Conservation (phyloP, 2,113 vertebrate genomes). For the Melanerpes formicivorus region DNA sequence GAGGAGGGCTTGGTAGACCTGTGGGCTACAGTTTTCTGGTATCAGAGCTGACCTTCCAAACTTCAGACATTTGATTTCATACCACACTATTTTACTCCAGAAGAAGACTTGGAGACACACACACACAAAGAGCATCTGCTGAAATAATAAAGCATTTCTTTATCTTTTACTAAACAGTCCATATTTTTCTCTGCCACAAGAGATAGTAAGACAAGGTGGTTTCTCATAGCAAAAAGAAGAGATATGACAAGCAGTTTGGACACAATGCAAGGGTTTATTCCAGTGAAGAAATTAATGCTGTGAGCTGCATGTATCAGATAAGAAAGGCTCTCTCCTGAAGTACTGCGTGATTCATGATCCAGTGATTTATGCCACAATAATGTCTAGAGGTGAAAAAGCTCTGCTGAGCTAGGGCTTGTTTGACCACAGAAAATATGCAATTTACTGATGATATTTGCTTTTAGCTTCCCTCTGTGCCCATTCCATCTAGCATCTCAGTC, state of each 20-base stretch:
- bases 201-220: background rate
- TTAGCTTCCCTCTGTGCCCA: conserved; percentile 33
- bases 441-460: conserved; percentile 29
- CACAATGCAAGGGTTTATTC: background rate
- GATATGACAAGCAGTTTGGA: background rate
- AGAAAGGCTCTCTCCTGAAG: background rate
- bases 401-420: conserved; percentile 9
- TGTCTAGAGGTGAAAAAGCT: background rate
- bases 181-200: background rate
- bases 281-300: background rate
- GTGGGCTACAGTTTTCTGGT: background rate
- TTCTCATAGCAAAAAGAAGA: background rate
- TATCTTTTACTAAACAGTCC: background rate
- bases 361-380: background rate
- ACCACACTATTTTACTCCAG: background rate
- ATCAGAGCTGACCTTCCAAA: background rate
- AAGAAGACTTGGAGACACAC: background rate
- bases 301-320: background rate
- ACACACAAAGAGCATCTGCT: background rate
- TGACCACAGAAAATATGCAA: conserved; percentile 30
- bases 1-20: background rate
- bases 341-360: background rate
- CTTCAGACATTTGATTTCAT: background rate
- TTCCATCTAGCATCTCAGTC: background rate
- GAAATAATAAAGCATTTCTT: background rate